Base-by-base conservation (phyloP, 1,140 invertebrate genomes). In the Pseudomyrmex pallidus region DNA sequence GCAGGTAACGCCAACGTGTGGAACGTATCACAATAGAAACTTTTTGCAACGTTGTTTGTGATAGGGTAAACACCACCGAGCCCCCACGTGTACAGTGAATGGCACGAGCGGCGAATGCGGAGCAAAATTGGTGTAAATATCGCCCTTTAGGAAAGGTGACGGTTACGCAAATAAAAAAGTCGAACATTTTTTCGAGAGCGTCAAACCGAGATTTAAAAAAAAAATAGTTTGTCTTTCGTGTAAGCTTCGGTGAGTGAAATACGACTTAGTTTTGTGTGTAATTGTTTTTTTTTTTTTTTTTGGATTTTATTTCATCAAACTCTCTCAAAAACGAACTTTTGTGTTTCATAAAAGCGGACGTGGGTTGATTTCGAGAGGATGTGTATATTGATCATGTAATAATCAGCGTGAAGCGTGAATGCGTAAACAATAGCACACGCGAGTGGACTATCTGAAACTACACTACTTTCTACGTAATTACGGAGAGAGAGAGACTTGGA, bases 381-480 rank as follows among this genome's bases (percentile, higher is more conserved):
- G 2, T 25, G 8, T 22, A 12, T 66, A 50, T 80, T 56, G 76
- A 80, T 80, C 59, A 59, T 59, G 59, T 25, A 66, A 59, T 50
- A 61, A 78, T 44, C 67, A 57, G 22, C 44, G 54, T 72, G 44
- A 25, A 57, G 66, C 76, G 66, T 68, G 50, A 80, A 59, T 70
- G 76, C 76, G 66, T 80, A 80, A 80, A 80, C 76, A 80, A 80
- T 80, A 35, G 66, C 66, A 35, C n/a, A 68, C 35, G 35, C 22
- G 35, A 68, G 63, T 25, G 52, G 13, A 61, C 20, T 56, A 64
- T 56, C 76, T 50, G 44, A 78, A 78, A 70, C 64, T 35, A 35
- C 12, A 15, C 15, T 20, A n/a, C 76, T 80, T 80, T 72, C 76
- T 80, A 80, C 15, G 67, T 80, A 80, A 80, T 80, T 80, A 72